Evolutionary conservation across 2,888 invertebrate genomes (phyloP).

Genomic region (Chalcosyrphus nemorum): DNA sequence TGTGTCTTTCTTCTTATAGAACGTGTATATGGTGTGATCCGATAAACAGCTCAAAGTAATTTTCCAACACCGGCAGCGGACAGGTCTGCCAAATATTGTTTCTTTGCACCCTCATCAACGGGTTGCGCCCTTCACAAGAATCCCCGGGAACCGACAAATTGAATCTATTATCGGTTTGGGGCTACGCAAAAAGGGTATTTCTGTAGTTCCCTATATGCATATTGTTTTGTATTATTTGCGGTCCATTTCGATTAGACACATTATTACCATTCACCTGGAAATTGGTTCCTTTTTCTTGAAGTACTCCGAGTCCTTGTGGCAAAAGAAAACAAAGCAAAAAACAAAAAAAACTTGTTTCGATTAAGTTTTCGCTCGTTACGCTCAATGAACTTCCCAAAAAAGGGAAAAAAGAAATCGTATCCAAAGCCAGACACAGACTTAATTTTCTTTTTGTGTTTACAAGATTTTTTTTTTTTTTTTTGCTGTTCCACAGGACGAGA

Average conservation of each 20-base stretch:
- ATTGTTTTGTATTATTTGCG: constrained; percentile 24
- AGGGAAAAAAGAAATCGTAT: not conserved
- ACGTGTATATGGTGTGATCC: not conserved
- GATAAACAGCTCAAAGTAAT: constrained; percentile 53
- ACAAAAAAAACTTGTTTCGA: constrained; percentile 14
- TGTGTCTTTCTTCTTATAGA: constrained; percentile 15
- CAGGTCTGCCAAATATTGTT: constrained; percentile 20
- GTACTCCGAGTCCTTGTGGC: not conserved
- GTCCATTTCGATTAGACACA: constrained; percentile 46
- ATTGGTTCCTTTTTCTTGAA: not conserved
- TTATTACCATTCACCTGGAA: constrained; percentile 46
- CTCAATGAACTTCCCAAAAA: constrained; percentile 22
- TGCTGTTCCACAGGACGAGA: not conserved
- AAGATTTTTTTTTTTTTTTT: not conserved
- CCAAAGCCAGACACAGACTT: not conserved
- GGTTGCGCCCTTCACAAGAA: not conserved
- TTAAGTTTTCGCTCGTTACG: constrained; percentile 37
- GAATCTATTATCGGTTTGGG: constrained; percentile 16
- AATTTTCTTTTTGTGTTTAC: no score
- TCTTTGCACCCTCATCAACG: constrained; percentile 32
- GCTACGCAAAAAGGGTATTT: constrained; percentile 18
- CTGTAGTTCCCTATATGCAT: not conserved
- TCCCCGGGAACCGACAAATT: not conserved
- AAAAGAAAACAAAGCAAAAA: no score
- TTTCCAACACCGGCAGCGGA: constrained; percentile 18